These are phyloP conservation scores for Campoletis raptor DNA, from an alignment of 2,888 invertebrate genomes.

Conservation along the genomic window DNA sequence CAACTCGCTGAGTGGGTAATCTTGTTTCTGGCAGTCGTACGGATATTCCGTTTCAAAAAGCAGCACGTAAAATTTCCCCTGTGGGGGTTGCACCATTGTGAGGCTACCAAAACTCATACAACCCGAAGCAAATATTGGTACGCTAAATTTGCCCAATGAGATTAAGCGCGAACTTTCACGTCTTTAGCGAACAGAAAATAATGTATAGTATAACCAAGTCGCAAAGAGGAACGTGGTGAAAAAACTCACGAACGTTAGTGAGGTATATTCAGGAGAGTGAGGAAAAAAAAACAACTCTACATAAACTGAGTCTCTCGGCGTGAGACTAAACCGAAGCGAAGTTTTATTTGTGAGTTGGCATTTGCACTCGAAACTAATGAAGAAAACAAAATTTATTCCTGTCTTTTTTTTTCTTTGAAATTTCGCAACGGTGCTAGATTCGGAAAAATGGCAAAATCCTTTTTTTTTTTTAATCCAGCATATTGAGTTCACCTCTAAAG, in stretches of 20 bases:
- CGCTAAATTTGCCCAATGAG: conserved; percentile 22
- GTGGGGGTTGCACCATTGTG: not conserved
- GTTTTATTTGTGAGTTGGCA: conserved; percentile 33
- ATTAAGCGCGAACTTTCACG: conserved; percentile 14
- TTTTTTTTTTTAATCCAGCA: not conserved
- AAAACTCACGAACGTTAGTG: not conserved
- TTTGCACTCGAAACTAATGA: conserved; percentile 24
- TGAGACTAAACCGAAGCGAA: too few relatives aligned
- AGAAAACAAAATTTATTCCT: not conserved
- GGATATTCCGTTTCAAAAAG: conserved; percentile 41
- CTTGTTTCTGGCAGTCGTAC: conserved; percentile 70
- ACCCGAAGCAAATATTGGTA: conserved; percentile 37
- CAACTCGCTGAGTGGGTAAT: conserved; percentile 73
- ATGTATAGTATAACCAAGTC: not conserved
- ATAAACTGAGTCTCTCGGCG: not conserved
- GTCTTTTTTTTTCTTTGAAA: not conserved
- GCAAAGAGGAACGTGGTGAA: not conserved
- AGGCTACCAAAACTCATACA: conserved; percentile 51
- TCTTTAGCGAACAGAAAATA: conserved; percentile 7
- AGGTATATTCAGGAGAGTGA: not conserved
- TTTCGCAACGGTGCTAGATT: not conserved
- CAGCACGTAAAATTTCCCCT: conserved; percentile 36
- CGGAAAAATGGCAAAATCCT: not conserved
- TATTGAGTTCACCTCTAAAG: not conserved
- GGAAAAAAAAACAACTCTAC: not conserved